Base-by-base conservation (phyloP, 2,888 invertebrate species). In the Eudasyphora cyanicolor region DNA sequence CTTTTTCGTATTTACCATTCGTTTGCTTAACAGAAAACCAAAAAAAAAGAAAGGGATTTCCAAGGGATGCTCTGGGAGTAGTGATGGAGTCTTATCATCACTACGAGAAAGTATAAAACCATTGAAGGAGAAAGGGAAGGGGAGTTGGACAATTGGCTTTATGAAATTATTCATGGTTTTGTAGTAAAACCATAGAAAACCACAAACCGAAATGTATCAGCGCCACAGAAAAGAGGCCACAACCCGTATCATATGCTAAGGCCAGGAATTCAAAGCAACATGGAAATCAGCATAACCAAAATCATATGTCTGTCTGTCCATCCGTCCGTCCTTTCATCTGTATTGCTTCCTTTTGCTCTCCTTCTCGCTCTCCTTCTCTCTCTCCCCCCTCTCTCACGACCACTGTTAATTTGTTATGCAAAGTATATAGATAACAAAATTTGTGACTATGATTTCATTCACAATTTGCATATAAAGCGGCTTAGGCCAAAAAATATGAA, bases 331-430 rank as follows among this genome's bases (percentile, higher is more conserved):
- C 67, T 42, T 62, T n/a, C n/a, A n/a, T n/a, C n/a, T n/a, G n/a
- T n/a, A n/a, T n/a, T n/a, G n/a, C n/a, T n/a, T n/a, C n/a, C n/a
- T n/a, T n/a, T n/a, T n/a, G n/a, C n/a, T n/a, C n/a, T n/a, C n/a
- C n/a, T n/a, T n/a, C n/a, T n/a, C n/a, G n/a, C n/a, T n/a, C n/a
- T n/a, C n/a, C n/a, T n/a, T n/a, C n/a, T n/a, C n/a, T n/a, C n/a
- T n/a, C n/a, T n/a, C n/a, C n/a, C n/a, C n/a, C n/a, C n/a, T n/a
- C n/a, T n/a, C n/a, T n/a, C n/a, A n/a, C n/a, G n/a, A n/a, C n/a
- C n/a, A n/a, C n/a, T 42, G 51, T 64, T 73, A 78, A 78, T 78
- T 78, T 78, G 62, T 38, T 78, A 78, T 78, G 62, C 38, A 51
- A 78, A 78, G 51, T 78, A 57, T 42, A 69, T 21, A 64, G 73